Evolutionary conservation across 2,888 invertebrate species (phyloP), one percentile per base, ranked within the genome.

Genomic region (Acleris sparsana): DNA sequence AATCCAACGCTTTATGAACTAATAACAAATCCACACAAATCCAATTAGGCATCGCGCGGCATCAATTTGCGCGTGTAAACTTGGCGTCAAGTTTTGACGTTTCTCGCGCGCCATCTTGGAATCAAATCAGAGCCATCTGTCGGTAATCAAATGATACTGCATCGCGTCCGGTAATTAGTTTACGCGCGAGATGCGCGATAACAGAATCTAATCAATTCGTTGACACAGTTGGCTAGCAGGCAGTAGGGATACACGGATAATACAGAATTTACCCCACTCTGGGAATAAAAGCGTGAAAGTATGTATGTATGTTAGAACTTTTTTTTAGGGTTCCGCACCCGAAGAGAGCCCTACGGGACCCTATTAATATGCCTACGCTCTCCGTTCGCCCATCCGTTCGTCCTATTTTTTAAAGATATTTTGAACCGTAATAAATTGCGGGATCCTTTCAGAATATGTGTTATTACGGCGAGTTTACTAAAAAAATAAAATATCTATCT

Each of bases 131-230:
- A 78, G 85, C 82, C 89, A 89, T 90, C 89, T 88, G 89, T 78
- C 80, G 81, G 83, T 88, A 88, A 91, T 89, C 87, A 84, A 91
- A 92, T 90, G 85, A 89, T 87, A 88, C 86, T 83, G 85, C 79
- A 83, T 82, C 84, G 80, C 80, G 73, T 74, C 69, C 74, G 68
- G 73, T 87, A 90, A 90, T 91, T 89, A 82, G 85, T 86, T 90
- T 90, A 88, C 68, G 69, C 74, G 77, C 75, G 76, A 83, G 84
- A 85, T 53, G 29, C 33, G 70, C 76, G 77, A 76, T 74, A 75
- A 75, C 71, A 70, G 60, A 61, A 65, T 65, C 60, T 61, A 65
- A 65, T 65, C 33, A 56, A n/a, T 20, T 20, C n/a, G 18, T 29
- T 57, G 25, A 22, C 57, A 22, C 57, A 29, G 44, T 46, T 33